Conservation (phyloP, 2,113 vertebrate genomes). For the Danionella cerebrum region DNA sequence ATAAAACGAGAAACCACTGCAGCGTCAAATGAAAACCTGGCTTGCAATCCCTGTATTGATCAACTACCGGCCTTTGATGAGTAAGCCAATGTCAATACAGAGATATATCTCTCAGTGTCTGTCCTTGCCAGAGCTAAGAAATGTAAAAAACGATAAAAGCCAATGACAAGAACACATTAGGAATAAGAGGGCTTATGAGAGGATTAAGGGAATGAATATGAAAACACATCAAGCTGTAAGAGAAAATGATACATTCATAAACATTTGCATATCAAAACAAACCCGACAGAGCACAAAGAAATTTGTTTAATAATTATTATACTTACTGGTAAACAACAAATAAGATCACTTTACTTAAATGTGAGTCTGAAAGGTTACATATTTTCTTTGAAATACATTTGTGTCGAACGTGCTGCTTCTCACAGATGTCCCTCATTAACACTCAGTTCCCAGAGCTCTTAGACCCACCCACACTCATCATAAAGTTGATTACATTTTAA, state of each 20-base stretch:
- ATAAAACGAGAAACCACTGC: background rate
- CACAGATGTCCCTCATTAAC: too few species aligned
- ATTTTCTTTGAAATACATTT: too few species aligned
- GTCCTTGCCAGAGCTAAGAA: background rate
- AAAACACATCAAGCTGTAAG: background rate
- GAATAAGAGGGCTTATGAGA: background rate
- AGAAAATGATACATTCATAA: background rate
- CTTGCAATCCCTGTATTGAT: conserved; percentile 24
- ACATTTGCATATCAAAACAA: background rate
- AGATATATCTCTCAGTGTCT: conserved; percentile 18
- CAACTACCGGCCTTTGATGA: conserved; percentile 29
- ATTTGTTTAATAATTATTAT: too few species aligned
- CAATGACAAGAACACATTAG: background rate
- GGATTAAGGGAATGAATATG: background rate
- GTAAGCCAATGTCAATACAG: conserved; percentile 24
- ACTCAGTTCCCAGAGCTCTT: too few species aligned
- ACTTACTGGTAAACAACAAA: too few species aligned
- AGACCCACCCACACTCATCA: too few species aligned
- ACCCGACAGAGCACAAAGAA: too few species aligned
- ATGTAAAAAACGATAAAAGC: background rate
- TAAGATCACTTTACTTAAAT: too few species aligned
- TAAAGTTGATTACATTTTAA: too few species aligned
- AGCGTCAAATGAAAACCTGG: conserved; percentile 16
- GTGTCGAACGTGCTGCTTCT: too few species aligned
- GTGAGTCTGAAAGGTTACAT: too few species aligned